Percentiles rank a stretch among this genome's conserved stretches.
Evolutionary conservation across 2,888 invertebrate genomes (phyloP).

Genomic region (Biston betularia): DNA sequence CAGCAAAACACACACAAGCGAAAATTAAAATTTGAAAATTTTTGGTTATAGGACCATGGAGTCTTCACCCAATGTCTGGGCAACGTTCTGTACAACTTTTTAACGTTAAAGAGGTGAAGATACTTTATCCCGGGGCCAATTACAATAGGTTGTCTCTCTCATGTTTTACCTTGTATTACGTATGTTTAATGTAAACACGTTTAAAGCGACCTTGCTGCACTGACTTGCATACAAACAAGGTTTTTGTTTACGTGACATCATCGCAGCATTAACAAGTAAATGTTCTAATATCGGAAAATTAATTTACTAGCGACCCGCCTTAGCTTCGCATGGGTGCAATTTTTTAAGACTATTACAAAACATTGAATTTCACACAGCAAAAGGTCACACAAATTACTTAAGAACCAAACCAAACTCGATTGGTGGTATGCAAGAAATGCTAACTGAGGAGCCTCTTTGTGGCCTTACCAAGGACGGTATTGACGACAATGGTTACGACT

Average conservation of each 20-base stretch:
- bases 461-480: neutral
- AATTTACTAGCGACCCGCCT: too few species aligned
- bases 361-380: neutral
- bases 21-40: too few species aligned
- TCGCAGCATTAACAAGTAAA: neutral
- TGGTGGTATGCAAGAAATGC: neutral
- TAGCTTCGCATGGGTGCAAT: too few species aligned
- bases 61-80: too few species aligned
- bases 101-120: neutral
- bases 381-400: slow-evolving; percentile 21
- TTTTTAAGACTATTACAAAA: neutral
- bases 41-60: too few species aligned
- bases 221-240: slow-evolving; percentile 25
- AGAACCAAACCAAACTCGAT: neutral
- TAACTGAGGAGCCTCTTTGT: neutral
- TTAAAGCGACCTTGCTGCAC: slow-evolving; percentile 25
- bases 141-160: slow-evolving; percentile 54
- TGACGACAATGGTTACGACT: neutral
- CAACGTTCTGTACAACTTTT: too few species aligned
- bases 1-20: too few species aligned
- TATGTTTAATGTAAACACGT: slow-evolving; percentile 24
- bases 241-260: slow-evolving; percentile 27
- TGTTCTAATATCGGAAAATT: too few species aligned
- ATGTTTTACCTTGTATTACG: slow-evolving; percentile 24
- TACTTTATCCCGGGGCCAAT: slow-evolving; percentile 31